phyloP scores from a whole-genome alignment of 2,888 invertebrate species.

The Loripinus fragilis region DNA sequence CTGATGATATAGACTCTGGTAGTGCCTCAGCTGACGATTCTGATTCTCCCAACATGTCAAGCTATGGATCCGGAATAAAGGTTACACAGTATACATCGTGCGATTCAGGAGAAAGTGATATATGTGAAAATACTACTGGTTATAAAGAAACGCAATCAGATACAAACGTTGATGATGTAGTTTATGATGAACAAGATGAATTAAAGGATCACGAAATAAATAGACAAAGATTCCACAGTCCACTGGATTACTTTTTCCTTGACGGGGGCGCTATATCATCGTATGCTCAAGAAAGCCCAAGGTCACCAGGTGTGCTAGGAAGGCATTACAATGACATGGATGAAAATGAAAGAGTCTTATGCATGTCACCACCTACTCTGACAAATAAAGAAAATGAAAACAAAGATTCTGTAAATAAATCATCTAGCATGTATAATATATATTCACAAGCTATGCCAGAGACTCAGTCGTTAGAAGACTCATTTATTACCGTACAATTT shows the following conservation, averaged over 20 bases:
- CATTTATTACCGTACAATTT: not conserved
- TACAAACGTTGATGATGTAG: not conserved
- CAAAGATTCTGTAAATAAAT: no score
- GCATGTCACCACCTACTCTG: not conserved
- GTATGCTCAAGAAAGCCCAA: constrained; percentile 17
- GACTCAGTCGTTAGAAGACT: not conserved
- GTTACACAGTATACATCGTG: constrained; percentile 53
- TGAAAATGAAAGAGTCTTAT: constrained; percentile 15
- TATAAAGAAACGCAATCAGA: not conserved
- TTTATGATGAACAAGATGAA: not conserved
- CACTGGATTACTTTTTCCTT: constrained; percentile 33
- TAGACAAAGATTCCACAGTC: constrained; percentile 33
- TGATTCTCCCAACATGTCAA: constrained; percentile 33
- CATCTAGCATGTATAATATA: no score
- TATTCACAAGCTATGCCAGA: no score
- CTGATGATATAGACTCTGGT: constrained; percentile 28
- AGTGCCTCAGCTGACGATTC: constrained; percentile 11
- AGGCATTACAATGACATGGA: constrained; percentile 54
- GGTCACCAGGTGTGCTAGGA: constrained; percentile 52
- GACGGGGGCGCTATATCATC: constrained; percentile 21
- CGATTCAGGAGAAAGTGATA: constrained; percentile 34
- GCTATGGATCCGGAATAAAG: constrained; percentile 40
- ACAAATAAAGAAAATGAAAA: not conserved
- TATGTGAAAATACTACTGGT: not conserved
- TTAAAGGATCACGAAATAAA: not conserved